Percentiles rank a stretch among this genome's conserved stretches.
These are phyloP conservation scores for Neosilurus hyrtlii DNA, from an alignment of 2,797 vertebrate species.

Conservation along the genomic window DNA sequence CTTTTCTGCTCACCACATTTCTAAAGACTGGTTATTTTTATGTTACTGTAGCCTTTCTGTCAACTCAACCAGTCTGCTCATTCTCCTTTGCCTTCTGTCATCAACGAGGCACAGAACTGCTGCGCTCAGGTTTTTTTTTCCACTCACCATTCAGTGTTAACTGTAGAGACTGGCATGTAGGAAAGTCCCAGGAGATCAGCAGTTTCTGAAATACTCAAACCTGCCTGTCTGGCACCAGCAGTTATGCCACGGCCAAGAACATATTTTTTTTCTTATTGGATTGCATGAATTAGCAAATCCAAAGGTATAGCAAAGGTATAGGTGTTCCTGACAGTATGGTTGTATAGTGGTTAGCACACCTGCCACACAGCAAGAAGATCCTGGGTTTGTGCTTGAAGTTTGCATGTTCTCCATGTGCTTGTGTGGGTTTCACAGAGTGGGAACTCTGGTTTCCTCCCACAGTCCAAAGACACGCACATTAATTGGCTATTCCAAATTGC, in stretches of 20 bases:
- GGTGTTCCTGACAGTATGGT: too few relatives aligned
- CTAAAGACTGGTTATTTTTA: neutral
- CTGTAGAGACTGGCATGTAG: neutral
- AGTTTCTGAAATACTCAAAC: neutral
- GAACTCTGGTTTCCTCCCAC: too few relatives aligned
- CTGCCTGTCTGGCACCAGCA: neutral
- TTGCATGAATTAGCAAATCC: neutral
- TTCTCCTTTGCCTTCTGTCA: neutral
- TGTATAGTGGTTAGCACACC: too few relatives aligned
- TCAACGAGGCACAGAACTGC: neutral
- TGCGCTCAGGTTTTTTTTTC: neutral
- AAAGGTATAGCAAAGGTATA: too few relatives aligned
- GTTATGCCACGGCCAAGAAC: neutral
- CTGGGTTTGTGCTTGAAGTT: too few relatives aligned
- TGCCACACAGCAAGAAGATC: too few relatives aligned
- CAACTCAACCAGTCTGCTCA: neutral
- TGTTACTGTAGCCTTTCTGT: neutral
- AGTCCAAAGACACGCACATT: too few relatives aligned
- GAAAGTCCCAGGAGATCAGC: neutral
- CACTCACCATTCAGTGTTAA: neutral
- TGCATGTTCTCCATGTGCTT: too few relatives aligned
- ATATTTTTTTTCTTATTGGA: neutral
- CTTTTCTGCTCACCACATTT: neutral
- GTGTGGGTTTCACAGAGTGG: too few relatives aligned
- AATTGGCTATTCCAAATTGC: too few relatives aligned